phyloP scores from a whole-genome alignment of 2,113 vertebrate genomes.

The Tinamus guttatus region DNA sequence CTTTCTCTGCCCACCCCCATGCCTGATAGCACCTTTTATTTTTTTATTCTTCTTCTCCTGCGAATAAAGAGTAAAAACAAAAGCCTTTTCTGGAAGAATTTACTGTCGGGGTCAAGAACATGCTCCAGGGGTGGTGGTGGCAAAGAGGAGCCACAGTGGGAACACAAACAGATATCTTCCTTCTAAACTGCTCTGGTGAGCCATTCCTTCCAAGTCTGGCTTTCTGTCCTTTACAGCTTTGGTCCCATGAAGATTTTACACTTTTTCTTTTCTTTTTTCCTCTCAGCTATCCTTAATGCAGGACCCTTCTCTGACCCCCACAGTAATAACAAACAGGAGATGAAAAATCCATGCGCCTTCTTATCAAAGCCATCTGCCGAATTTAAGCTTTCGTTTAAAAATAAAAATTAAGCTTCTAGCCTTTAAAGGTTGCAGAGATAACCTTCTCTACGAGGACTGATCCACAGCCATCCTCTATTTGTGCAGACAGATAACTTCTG shows the following conservation, averaged over 20 bases:
- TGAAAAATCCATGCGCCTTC: constrained; percentile 40
- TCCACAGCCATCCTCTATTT: constrained; percentile 17
- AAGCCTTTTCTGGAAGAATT: constrained; percentile 45
- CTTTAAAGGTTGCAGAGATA: constrained; percentile 68
- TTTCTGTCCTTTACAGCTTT: constrained; percentile 30
- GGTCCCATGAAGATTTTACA: constrained; percentile 14
- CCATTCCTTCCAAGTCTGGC: constrained; percentile 7
- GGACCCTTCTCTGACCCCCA: constrained; percentile 23
- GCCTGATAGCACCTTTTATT: not conserved
- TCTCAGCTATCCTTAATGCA: not conserved
- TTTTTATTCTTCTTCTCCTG: not conserved
- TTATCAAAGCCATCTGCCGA: constrained; percentile 71
- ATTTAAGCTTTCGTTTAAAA: constrained; percentile 66
- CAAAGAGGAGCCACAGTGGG: constrained; percentile 11
- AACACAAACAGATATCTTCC: constrained; percentile 61
- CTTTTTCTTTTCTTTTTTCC: not conserved
- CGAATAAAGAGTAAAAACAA: not conserved
- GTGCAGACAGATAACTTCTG: not conserved
- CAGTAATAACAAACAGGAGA: constrained; percentile 72
- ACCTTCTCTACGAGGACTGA: constrained; percentile 49
- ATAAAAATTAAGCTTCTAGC: constrained; percentile 59
- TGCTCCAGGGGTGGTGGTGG: constrained; percentile 10
- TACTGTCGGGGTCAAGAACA: constrained; percentile 50
- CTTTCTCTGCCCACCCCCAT: not conserved
- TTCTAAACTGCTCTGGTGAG: constrained; percentile 60